Conservation (phyloP, 92 coral and sea anemone species). For the Anthopleura xanthogrammica region DNA sequence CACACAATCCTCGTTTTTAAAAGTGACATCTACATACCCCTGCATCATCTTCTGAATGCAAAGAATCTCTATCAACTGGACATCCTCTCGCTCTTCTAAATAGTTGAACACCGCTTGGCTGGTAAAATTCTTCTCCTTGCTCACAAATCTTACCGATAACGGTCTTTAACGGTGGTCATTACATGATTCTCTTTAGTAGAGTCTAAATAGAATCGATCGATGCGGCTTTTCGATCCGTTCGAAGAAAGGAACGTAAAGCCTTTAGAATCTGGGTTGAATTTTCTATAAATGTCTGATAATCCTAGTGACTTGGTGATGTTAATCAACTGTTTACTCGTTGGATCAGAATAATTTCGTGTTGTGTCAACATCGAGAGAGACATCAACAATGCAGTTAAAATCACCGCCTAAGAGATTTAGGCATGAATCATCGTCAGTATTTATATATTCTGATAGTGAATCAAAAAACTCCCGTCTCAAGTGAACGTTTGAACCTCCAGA, state of each 20-base stretch:
- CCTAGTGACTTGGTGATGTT: not conserved
- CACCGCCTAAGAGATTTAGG: constrained; percentile 2
- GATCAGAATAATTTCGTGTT: not conserved
- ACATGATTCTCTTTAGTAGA: not conserved
- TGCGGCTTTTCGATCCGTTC: constrained; percentile 19
- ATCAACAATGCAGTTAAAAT: not conserved
- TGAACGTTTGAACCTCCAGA: not conserved
- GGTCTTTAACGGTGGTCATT: not conserved
- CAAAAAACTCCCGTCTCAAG: not conserved
- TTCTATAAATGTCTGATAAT: constrained; percentile 13
- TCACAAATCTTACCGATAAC: too few species aligned
- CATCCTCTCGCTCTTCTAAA: too few species aligned
- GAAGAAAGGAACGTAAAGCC: constrained; percentile 12
- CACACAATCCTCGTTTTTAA: too few species aligned
- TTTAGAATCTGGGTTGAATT: constrained; percentile 5
- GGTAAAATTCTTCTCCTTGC: too few species aligned
- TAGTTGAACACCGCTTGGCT: too few species aligned
- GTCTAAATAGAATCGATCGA: constrained; percentile 9
- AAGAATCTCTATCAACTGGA: too few species aligned
- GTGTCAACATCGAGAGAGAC: not conserved
- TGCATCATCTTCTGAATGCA: too few species aligned
- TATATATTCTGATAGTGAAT: constrained; percentile 1
- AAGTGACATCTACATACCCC: too few species aligned
- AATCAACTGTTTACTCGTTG: not conserved
- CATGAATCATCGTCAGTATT: not conserved